phyloP scores from a whole-genome alignment of 1,140 invertebrate genomes.

The Plutomurus gul region DNA sequence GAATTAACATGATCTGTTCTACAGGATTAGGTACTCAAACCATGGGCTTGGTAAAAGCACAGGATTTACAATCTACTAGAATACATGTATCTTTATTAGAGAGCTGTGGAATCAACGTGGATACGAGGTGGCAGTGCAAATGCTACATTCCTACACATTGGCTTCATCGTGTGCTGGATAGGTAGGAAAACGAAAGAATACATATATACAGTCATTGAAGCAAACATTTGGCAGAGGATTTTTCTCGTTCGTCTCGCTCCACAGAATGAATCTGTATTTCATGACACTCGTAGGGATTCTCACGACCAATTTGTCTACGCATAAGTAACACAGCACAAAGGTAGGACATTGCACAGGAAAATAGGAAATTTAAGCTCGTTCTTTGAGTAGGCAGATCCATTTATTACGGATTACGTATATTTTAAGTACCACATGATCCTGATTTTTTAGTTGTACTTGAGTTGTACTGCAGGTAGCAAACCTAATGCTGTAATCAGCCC shows the following conservation, averaged over 20 bases:
- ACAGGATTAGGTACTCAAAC: not conserved
- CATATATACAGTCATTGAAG: not conserved
- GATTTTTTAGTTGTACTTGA: not conserved
- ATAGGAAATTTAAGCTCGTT: not conserved
- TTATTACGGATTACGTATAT: not conserved
- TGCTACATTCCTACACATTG: too few species aligned
- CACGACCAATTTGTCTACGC: slow-evolving; percentile 43
- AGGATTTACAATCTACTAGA: too few species aligned
- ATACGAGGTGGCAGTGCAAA: too few species aligned
- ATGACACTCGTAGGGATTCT: slow-evolving; percentile 40
- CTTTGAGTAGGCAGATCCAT: not conserved
- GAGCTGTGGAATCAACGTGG: too few species aligned
- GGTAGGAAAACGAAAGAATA: too few species aligned
- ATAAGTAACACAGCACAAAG: not conserved
- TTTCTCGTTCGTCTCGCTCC: slow-evolving; percentile 24
- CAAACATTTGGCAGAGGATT: slow-evolving; percentile 1
- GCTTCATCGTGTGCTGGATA: too few species aligned
- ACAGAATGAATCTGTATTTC: slow-evolving; percentile 37
- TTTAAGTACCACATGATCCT: not conserved
- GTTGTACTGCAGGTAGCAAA: too few species aligned
- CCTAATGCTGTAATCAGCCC: too few species aligned
- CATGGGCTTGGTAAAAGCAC: too few species aligned
- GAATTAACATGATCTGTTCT: not conserved
- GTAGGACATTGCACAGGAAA: too few species aligned
- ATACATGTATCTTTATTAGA: too few species aligned